Evolutionary conservation across 2,113 vertebrate species (phyloP).

Genomic region (Speoplatyrhinus poulsoni): DNA sequence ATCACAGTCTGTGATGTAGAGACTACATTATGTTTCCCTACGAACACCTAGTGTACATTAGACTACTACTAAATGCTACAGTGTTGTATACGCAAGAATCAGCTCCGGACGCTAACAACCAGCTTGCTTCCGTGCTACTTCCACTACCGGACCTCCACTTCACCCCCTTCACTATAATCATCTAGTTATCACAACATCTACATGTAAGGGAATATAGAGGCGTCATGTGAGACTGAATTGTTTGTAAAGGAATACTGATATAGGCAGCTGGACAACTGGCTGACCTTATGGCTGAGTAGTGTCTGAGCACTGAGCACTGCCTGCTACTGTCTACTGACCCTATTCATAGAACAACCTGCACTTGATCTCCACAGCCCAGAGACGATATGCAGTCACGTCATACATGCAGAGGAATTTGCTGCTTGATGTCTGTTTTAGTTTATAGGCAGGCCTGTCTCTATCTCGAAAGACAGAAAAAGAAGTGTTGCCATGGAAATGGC

Average conservation of each 20-base stretch:
- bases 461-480: conserved; percentile 21
- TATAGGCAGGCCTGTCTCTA: conserved; percentile 24
- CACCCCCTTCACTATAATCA: too few relatives aligned
- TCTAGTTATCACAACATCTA: background rate
- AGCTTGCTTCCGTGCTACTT: too few relatives aligned
- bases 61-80: too few relatives aligned
- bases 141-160: too few relatives aligned
- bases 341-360: conserved; percentile 67
- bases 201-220: background rate
- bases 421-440: conserved; percentile 37
- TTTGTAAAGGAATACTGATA: conserved; percentile 1
- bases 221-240: background rate
- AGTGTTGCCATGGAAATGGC: conserved; percentile 23
- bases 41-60: too few relatives aligned
- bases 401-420: conserved; percentile 29
- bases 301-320: conserved; percentile 14
- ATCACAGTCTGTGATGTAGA: too few relatives aligned
- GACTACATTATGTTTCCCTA: too few relatives aligned
- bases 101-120: too few relatives aligned
- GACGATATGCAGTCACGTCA: conserved; percentile 49
- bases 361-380: conserved; percentile 57
- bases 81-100: too few relatives aligned
- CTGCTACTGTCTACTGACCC: conserved; percentile 49
- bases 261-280: conserved; percentile 24
- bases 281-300: conserved; percentile 27